Conservation (phyloP, 2,113 vertebrate genomes). For the Thermophis baileyi region DNA sequence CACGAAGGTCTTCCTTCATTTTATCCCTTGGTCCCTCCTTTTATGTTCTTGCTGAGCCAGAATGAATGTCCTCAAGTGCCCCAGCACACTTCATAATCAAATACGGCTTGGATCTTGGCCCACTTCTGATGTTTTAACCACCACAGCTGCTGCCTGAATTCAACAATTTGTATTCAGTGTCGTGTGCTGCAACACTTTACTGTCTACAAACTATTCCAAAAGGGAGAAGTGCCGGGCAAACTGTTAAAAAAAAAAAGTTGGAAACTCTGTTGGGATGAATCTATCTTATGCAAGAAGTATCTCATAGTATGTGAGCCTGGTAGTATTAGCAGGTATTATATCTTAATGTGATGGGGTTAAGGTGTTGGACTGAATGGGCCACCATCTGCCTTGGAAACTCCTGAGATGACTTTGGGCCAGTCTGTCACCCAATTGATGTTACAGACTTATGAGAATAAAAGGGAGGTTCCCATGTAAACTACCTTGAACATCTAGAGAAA, state of each 20-base stretch:
- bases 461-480: not conserved
- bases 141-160: not conserved
- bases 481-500: not conserved
- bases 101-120: not conserved
- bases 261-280: not conserved
- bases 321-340: not conserved
- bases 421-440: not conserved
- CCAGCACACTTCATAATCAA: not conserved
- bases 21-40: not conserved
- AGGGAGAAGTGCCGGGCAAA: not conserved
- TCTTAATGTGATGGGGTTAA: not conserved
- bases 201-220: not conserved
- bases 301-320: not conserved
- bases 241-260: not conserved
- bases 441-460: not conserved
- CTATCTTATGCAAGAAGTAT: not conserved
- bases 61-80: not conserved
- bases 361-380: not conserved
- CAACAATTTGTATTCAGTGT: not conserved
- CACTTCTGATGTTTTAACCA: not conserved
- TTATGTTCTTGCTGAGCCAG: not conserved
- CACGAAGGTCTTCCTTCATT: not conserved
- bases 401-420: not conserved
- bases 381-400: not conserved
- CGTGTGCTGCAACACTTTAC: not conserved